Conservation (phyloP, 2,113 vertebrate species). For the Cyanistes caeruleus region DNA sequence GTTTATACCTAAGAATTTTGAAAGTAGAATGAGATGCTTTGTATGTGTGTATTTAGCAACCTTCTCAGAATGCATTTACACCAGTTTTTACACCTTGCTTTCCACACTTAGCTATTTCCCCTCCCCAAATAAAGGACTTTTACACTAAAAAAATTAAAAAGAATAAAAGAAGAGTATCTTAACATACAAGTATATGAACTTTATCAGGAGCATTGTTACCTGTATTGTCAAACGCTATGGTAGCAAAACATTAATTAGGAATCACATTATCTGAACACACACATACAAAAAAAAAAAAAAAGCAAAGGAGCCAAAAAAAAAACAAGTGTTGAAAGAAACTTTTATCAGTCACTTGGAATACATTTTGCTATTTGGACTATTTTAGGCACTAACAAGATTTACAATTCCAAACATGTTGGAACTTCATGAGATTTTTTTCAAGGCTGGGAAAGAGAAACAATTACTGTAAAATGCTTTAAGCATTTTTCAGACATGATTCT, state of each 20-base stretch:
- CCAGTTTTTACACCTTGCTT: background rate
- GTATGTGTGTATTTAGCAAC: background rate
- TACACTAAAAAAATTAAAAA: background rate
- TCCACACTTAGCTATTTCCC: background rate
- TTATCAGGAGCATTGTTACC: background rate
- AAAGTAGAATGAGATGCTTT: background rate
- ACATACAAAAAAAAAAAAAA: fast-evolving
- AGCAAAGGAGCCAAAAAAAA: background rate
- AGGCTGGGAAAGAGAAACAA: slow-evolving; percentile 12
- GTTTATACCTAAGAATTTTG: background rate
- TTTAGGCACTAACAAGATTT: background rate
- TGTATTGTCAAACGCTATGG: background rate
- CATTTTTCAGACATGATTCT: background rate
- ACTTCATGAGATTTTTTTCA: background rate
- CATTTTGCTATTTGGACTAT: background rate
- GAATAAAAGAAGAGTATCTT: background rate
- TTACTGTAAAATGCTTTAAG: background rate
- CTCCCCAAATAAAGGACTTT: background rate
- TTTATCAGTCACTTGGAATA: background rate
- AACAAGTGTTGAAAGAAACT: background rate
- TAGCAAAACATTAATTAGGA: background rate
- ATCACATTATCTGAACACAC: background rate
- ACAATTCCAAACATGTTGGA: background rate
- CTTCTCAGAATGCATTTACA: background rate
- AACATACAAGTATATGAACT: background rate